Percentiles rank a stretch among this genome's conserved stretches.
phyloP scores from a whole-genome alignment of 2,113 vertebrate species.

The Laticauda laticaudata region DNA sequence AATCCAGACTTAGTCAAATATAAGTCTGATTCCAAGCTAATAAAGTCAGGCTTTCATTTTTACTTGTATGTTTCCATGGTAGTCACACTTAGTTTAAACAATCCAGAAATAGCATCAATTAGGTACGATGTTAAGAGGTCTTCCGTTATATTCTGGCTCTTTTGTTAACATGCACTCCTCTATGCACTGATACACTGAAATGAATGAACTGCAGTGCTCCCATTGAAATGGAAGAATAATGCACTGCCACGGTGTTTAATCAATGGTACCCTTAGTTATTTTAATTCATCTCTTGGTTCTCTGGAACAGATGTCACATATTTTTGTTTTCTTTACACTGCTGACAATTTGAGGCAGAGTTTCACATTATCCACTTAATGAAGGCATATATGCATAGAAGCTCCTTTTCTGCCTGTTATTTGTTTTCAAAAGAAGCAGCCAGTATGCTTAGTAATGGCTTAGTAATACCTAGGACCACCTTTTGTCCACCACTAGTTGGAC shows the following conservation, averaged over 20 bases:
- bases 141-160: not conserved
- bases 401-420: not conserved
- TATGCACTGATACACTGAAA: not conserved
- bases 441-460: not conserved
- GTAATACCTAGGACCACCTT: not conserved
- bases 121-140: constrained; percentile 10
- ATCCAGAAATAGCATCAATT: not conserved
- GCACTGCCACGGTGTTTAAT: not conserved
- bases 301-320: not conserved
- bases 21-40: not conserved
- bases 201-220: constrained; percentile 6
- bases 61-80: not conserved
- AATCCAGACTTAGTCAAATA: not conserved
- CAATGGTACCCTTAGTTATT: not conserved
- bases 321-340: not conserved
- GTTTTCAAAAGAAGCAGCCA: not conserved
- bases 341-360: not conserved
- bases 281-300: not conserved
- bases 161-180: not conserved
- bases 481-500: too few species aligned
- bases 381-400: not conserved
- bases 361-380: not conserved
- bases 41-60: not conserved
- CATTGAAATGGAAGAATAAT: not conserved
- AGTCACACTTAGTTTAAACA: not conserved